phyloP scores from a whole-genome alignment of 2,888 invertebrate genomes.

The Hyppa rectilinea region DNA sequence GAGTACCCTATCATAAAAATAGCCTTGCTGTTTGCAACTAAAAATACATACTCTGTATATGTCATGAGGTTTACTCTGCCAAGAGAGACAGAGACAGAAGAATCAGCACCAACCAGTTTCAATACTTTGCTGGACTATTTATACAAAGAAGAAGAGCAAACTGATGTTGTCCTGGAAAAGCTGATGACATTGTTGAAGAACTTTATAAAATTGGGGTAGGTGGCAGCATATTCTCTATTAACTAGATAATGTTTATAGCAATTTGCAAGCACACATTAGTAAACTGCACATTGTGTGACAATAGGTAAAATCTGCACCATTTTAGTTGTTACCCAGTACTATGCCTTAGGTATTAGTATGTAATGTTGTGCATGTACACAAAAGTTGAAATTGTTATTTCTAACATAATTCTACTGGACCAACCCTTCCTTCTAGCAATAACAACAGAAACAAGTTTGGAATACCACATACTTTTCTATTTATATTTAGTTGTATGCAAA shows the following conservation, averaged over 20 bases:
- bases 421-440: neutral
- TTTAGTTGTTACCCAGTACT: too few species aligned
- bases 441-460: neutral
- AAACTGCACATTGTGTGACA: neutral
- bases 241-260: too few species aligned
- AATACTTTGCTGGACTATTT: conserved; percentile 75
- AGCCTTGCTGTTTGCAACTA: conserved; percentile 75
- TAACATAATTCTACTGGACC: neutral
- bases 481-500: neutral
- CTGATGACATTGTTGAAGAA: conserved; percentile 77
- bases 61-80: conserved; percentile 76
- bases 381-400: neutral
- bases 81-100: conserved; percentile 33
- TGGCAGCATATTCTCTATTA: neutral
- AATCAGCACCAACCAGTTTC: conserved; percentile 40
- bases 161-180: conserved; percentile 69
- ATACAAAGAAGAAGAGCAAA: conserved; percentile 62
- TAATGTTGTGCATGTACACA: too few species aligned
- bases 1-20: conserved; percentile 82
- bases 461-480: neutral
- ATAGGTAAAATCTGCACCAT: neutral
- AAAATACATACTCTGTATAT: conserved; percentile 75
- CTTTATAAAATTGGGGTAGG: conserved; percentile 82
- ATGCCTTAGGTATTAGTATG: too few species aligned
- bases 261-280: too few species aligned